A percentile compares a stretch with the other conserved stretches of the same genome.
These are phyloP conservation scores for Dyspetes luteomarginatus DNA, from an alignment of 2,888 invertebrate genomes.

Conservation along the genomic window DNA sequence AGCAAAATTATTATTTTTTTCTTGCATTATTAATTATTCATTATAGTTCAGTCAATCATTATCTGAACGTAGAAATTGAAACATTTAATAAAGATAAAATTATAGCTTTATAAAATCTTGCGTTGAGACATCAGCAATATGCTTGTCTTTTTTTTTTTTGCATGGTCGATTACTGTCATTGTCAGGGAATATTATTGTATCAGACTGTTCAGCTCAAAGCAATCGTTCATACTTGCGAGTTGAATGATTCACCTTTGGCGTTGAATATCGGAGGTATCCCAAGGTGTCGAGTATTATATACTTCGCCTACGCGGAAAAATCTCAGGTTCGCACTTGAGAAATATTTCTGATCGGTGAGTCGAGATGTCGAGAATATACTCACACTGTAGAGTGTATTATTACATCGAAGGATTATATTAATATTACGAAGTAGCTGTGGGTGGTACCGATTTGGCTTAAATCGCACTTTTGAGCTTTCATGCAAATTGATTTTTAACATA, in stretches of 20 bases:
- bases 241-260: conserved; percentile 17
- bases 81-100: too few relatives aligned
- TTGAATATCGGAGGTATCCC: conserved; percentile 19
- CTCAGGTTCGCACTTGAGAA: conserved; percentile 21
- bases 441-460: conserved; percentile 5
- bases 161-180: background rate
- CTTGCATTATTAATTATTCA: background rate
- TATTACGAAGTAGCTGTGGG: background rate
- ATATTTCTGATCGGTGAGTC: conserved; percentile 19
- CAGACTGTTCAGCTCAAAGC: background rate
- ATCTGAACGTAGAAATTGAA: background rate
- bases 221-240: conserved; percentile 6
- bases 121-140: background rate
- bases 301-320: conserved; percentile 24
- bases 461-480: background rate
- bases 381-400: background rate
- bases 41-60: background rate
- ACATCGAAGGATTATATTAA: conserved; percentile 11
- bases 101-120: background rate
- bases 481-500: conserved; percentile 40
- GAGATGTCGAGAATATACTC: background rate
- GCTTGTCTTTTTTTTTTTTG: background rate
- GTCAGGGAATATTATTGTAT: background rate
- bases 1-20: background rate
- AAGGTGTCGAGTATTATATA: conserved; percentile 20